Conservation (phyloP, 2,797 vertebrate species). For the Sphaeramia orbicularis region DNA sequence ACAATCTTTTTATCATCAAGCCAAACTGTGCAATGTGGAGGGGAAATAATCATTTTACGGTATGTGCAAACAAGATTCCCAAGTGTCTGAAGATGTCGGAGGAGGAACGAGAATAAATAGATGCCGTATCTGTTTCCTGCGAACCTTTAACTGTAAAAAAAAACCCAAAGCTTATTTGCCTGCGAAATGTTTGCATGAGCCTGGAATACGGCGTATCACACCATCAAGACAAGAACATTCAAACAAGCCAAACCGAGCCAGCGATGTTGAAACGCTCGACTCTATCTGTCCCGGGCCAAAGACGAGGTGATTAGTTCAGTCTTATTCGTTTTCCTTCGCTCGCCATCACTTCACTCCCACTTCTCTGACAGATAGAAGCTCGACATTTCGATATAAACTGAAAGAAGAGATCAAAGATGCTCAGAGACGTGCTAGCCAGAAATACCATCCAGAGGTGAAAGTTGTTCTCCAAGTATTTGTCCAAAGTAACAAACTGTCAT, state of each 20-base stretch:
- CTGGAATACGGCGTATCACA: conserved; percentile 51
- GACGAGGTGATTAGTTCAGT: conserved; percentile 55
- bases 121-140: conserved; percentile 42
- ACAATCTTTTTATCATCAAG: conserved; percentile 53
- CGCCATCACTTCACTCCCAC: conserved; percentile 56
- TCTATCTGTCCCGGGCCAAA: conserved; percentile 29
- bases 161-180: conserved; percentile 46
- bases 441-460: conserved; percentile 57
- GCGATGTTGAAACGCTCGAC: conserved; percentile 26
- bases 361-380: conserved; percentile 58
- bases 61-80: conserved; percentile 47
- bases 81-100: conserved; percentile 33
- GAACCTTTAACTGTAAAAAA: conserved; percentile 40
- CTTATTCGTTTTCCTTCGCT: conserved; percentile 43
- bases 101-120: conserved; percentile 24
- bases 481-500: conserved; percentile 68
- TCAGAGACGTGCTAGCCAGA: conserved; percentile 48
- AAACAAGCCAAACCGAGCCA: conserved; percentile 48
- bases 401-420: conserved; percentile 63
- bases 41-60: conserved; percentile 56
- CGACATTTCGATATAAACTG: conserved; percentile 57
- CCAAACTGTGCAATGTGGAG: conserved; percentile 25
- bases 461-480: conserved; percentile 50
- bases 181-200: conserved; percentile 35
- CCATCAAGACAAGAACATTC: conserved; percentile 56